These are phyloP conservation scores for Neria commutata DNA, from an alignment of 2,888 invertebrate species.

Conservation along the genomic window DNA sequence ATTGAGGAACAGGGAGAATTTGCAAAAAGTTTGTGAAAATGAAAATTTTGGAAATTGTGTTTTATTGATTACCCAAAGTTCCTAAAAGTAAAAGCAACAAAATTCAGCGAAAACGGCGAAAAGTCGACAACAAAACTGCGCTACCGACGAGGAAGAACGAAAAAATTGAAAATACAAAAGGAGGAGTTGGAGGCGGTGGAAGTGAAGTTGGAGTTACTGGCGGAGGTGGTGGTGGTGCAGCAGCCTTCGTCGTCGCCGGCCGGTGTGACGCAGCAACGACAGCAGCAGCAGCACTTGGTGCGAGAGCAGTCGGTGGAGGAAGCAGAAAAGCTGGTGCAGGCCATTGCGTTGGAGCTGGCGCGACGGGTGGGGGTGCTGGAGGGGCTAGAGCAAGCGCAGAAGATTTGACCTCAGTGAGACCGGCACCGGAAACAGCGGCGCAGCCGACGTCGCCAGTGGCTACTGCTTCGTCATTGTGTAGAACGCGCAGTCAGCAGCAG, in stretches of 20 bases:
- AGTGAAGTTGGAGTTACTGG: conserved; percentile 20
- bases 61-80: not conserved
- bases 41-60: no score
- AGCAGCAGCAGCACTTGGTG: conserved; percentile 18
- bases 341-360: conserved; percentile 31
- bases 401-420: not conserved
- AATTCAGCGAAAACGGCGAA: conserved; percentile 53
- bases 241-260: conserved; percentile 6
- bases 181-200: conserved; percentile 35
- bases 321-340: not conserved
- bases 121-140: conserved; percentile 48
- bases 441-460: not conserved
- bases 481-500: conserved; percentile 19
- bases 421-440: conserved; percentile 1
- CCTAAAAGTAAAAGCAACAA: conserved; percentile 43
- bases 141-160: conserved; percentile 43
- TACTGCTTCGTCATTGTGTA: conserved; percentile 14
- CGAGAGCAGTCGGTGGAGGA: conserved; percentile 25
- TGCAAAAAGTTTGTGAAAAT: no score
- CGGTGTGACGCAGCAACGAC: conserved; percentile 18
- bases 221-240: not conserved
- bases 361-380: conserved; percentile 39
- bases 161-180: conserved; percentile 47
- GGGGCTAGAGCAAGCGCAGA: not conserved
- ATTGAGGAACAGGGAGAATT: no score